These are phyloP conservation scores for Spea hammondii DNA, from an alignment of 2,797 vertebrate species.

Conservation along the genomic window DNA sequence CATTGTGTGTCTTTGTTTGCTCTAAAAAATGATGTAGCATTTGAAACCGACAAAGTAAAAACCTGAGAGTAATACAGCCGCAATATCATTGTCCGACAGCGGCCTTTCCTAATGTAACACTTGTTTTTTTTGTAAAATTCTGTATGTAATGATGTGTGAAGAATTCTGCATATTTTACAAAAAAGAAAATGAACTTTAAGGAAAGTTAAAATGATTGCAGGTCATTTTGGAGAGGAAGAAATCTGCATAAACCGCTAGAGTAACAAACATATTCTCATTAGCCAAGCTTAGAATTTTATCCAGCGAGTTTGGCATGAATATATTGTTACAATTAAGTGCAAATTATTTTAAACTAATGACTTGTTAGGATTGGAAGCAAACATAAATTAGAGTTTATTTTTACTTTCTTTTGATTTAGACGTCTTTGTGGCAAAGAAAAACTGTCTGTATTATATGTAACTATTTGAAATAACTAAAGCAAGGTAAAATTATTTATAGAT, in stretches of 20 bases:
- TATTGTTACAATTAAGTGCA: conserved; percentile 20
- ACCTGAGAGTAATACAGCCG: conserved; percentile 4
- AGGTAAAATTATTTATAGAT: conserved; percentile 4
- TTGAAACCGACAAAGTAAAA: background rate
- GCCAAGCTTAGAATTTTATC: background rate
- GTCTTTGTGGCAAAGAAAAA: conserved; percentile 6
- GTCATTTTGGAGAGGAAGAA: conserved; percentile 1
- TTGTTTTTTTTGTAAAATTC: background rate
- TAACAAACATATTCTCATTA: conserved; percentile 25
- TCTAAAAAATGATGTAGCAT: background rate
- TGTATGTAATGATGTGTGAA: conserved; percentile 13
- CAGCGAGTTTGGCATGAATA: background rate
- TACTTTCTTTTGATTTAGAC: background rate
- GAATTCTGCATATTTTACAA: conserved; percentile 8
- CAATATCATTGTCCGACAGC: conserved; percentile 23
- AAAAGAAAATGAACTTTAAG: conserved; percentile 1
- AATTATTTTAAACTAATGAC: conserved; percentile 24
- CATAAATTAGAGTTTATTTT: conserved; percentile 23
- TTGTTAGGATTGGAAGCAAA: conserved; percentile 16
- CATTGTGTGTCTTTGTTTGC: background rate
- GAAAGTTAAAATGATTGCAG: conserved; percentile 1
- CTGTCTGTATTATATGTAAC: background rate
- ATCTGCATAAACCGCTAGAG: conserved; percentile 7
- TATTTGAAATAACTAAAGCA: background rate
- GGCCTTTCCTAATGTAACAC: conserved; percentile 22